Conservation (phyloP, 1,140 invertebrate species). For the Anastrepha obliqua region DNA sequence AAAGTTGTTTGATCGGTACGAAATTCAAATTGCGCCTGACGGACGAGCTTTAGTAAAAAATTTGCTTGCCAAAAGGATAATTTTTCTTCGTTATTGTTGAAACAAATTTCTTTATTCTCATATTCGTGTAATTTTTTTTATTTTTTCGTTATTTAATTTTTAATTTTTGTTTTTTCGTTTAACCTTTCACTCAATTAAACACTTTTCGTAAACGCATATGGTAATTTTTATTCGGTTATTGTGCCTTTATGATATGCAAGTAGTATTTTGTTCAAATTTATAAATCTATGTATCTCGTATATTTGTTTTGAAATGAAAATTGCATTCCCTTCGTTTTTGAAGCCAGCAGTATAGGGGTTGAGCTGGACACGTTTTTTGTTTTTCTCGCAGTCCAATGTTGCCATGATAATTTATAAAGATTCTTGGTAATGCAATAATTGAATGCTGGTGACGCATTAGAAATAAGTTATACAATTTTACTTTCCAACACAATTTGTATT, state of each 20-base stretch:
- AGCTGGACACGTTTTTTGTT: too few relatives aligned
- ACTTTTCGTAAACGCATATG: background rate
- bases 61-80: too few relatives aligned
- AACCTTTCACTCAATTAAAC: conserved; percentile 20
- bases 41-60: background rate
- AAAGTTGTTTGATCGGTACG: background rate
- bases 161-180: background rate
- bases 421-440: too few relatives aligned
- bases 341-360: too few relatives aligned
- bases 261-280: conserved; percentile 25
- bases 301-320: background rate
- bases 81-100: too few relatives aligned
- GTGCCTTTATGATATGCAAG: conserved; percentile 20
- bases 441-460: too few relatives aligned
- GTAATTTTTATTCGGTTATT: conserved; percentile 15
- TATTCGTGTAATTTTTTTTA: background rate
- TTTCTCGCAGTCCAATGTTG: too few relatives aligned
- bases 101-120: too few relatives aligned
- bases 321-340: background rate
- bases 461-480: too few relatives aligned
- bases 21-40: background rate
- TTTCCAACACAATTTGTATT: too few relatives aligned
- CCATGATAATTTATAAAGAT: too few relatives aligned
- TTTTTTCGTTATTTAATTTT: background rate
- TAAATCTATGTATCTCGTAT: conserved; percentile 2